Evolutionary conservation across 2,797 vertebrate genomes (phyloP).

Genomic region (Falco naumanni): DNA sequence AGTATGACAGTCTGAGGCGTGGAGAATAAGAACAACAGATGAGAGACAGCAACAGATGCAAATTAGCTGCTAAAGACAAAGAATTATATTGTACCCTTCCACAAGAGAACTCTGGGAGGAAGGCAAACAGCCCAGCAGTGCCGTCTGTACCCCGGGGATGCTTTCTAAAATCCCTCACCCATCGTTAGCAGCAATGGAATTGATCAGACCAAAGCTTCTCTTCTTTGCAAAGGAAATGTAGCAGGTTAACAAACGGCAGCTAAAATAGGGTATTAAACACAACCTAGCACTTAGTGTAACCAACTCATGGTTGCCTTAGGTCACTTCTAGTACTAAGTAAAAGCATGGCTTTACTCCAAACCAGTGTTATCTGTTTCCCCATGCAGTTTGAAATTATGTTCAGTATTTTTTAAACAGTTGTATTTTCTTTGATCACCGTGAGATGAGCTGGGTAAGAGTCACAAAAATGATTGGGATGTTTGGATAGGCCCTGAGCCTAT

Average conservation of each 20-base stretch:
- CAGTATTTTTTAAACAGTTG: not conserved
- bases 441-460: not conserved
- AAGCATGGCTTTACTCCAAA: not conserved
- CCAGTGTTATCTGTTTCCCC: not conserved
- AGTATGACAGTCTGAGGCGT: not conserved
- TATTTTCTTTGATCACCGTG: not conserved
- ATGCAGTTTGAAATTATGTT: not conserved
- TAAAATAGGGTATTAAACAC: not conserved
- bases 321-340: not conserved
- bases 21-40: conserved; percentile 27
- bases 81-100: not conserved
- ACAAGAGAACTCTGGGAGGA: not conserved
- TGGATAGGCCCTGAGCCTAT: not conserved
- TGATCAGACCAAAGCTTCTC: not conserved
- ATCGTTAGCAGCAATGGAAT: not conserved
- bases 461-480: not conserved
- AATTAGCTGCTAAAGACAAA: conserved; percentile 9
- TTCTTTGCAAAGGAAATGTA: not conserved
- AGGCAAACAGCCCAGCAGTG: not conserved
- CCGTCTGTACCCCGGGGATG: not conserved
- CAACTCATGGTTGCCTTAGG: not conserved
- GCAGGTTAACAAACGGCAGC: not conserved
- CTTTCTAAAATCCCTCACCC: not conserved
- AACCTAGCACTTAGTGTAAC: not conserved
- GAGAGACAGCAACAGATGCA: conserved; percentile 34